Conservation (phyloP, 2,797 vertebrate genomes). For the Anisognathus igniventris region DNA sequence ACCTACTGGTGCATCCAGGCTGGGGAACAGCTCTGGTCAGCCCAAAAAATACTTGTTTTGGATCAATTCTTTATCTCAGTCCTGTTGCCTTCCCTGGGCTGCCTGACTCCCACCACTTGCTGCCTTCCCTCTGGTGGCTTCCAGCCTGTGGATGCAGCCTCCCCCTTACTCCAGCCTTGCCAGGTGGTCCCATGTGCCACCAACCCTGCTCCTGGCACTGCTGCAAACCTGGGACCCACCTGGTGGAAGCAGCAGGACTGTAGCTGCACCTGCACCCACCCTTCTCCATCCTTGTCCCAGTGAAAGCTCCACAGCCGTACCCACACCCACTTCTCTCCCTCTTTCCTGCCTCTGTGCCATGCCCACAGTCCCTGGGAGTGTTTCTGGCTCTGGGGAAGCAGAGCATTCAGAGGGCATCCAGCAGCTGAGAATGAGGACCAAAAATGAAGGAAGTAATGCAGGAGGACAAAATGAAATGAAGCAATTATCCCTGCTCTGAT, state of each 20-base stretch:
- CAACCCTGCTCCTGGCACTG: accelerated
- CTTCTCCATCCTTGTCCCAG: neutral
- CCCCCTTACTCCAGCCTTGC: neutral
- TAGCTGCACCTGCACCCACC: accelerated
- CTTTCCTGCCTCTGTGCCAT: neutral
- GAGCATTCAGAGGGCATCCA: neutral
- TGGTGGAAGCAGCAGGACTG: accelerated
- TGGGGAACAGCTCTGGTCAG: accelerated
- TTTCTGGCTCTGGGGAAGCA: neutral
- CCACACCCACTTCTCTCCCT: neutral
- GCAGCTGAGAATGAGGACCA: neutral
- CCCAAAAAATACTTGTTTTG: accelerated
- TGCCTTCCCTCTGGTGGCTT: neutral
- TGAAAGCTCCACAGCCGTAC: neutral
- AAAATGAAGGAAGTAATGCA: neutral
- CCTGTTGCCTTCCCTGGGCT: neutral
- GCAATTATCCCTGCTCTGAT: slow-evolving; percentile 36
- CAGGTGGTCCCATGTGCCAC: neutral
- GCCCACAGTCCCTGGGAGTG: neutral
- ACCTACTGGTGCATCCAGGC: neutral
- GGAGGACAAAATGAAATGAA: neutral
- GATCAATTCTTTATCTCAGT: neutral
- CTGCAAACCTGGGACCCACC: neutral
- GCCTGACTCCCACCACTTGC: accelerated
- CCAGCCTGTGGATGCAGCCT: neutral